These are phyloP conservation scores for Cuculus canorus DNA, from an alignment of 2,797 vertebrate species.

Conservation along the genomic window DNA sequence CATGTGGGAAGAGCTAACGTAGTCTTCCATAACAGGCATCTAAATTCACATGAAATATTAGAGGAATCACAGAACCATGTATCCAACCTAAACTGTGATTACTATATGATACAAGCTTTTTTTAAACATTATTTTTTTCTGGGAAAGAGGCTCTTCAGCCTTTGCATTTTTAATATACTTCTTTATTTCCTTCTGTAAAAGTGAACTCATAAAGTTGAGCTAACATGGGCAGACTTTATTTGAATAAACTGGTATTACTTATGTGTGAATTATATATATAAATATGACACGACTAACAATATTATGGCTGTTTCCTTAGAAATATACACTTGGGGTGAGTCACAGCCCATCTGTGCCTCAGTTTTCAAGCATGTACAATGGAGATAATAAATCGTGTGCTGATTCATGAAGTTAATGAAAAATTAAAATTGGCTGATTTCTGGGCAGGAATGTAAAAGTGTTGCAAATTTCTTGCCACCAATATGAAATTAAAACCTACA, in stretches of 20 bases:
- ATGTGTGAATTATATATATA: neutral
- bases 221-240: neutral
- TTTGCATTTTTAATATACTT: neutral
- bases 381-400: neutral
- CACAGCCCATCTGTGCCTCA: neutral
- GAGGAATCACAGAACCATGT: neutral
- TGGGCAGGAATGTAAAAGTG: neutral
- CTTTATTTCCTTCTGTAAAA: neutral
- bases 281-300: neutral
- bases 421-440: neutral
- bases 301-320: neutral
- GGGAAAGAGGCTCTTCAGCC: neutral
- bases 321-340: neutral
- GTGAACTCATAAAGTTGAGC: neutral
- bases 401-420: neutral
- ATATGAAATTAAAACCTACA: neutral
- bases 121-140: neutral
- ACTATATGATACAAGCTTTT: neutral
- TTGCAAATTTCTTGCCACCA: neutral
- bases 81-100: neutral
- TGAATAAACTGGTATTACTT: neutral
- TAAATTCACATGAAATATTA: neutral
- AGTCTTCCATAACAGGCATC: neutral
- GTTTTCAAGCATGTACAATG: neutral
- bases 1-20: neutral